Evolutionary conservation across 2,113 vertebrate species (phyloP).

Genomic region (Cercopithecus mona): DNA sequence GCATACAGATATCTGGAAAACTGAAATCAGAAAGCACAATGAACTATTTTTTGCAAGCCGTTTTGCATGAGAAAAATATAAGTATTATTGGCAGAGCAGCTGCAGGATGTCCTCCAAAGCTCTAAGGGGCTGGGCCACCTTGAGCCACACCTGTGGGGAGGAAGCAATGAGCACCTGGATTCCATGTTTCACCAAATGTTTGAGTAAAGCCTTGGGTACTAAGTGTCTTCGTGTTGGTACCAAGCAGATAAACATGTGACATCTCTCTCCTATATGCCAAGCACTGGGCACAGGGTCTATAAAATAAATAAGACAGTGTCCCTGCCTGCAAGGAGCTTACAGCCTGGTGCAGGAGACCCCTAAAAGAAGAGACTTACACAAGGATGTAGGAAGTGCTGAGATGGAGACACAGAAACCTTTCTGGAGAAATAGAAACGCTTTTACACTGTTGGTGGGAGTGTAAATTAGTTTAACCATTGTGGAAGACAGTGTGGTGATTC

Average conservation of each 20-base stretch:
- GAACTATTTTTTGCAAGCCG: conserved; percentile 19
- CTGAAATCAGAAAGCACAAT: conserved; percentile 65
- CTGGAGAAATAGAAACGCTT: neutral
- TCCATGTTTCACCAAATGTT: neutral
- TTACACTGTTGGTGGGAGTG: too few species aligned
- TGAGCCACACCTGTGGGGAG: neutral
- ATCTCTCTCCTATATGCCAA: neutral
- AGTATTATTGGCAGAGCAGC: neutral
- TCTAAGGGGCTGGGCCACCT: neutral
- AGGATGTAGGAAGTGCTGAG: neutral
- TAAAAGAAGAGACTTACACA: accelerated
- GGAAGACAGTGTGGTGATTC: too few species aligned
- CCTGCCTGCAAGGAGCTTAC: neutral
- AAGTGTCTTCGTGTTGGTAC: neutral
- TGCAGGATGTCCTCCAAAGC: neutral
- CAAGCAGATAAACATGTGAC: neutral
- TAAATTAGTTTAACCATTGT: too few species aligned
- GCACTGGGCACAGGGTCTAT: neutral
- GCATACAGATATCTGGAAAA: conserved; percentile 52
- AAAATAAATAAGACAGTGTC: neutral
- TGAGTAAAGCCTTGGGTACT: neutral
- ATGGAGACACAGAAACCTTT: neutral
- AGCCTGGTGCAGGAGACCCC: neutral
- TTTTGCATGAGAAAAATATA: neutral
- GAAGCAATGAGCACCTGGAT: too few species aligned